These are phyloP conservation scores for Porites australiensis DNA, from an alignment of 64 coral and sea anemone genomes.

Conservation along the genomic window DNA sequence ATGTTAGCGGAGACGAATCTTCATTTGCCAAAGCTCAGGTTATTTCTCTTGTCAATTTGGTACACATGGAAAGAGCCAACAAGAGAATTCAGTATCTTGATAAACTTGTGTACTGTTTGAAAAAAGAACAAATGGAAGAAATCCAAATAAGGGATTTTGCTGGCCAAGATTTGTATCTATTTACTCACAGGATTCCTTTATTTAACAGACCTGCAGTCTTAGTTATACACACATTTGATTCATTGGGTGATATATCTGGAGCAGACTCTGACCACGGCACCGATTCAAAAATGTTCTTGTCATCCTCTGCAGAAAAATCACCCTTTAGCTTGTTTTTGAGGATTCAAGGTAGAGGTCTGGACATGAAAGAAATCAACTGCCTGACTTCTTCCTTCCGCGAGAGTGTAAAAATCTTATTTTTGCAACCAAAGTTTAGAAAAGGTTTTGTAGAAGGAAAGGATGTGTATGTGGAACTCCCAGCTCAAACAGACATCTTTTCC, in stretches of 20 bases:
- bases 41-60: conserved; percentile 1
- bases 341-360: not conserved
- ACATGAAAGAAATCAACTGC: not conserved
- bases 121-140: not conserved
- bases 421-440: conserved; percentile 45
- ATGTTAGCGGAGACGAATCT: not conserved
- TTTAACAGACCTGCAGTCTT: not conserved
- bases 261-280: not conserved
- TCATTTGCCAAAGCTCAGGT: not conserved
- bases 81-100: not conserved
- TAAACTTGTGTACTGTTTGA: not conserved
- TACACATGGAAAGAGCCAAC: not conserved
- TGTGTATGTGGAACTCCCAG: not conserved
- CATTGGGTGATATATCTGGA: too few relatives aligned
- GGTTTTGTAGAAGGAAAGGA: not conserved
- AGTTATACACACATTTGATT: not conserved
- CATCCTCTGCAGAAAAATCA: not conserved
- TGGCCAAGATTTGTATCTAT: not conserved
- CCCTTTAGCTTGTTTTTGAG: not conserved
- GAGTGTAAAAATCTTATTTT: conserved; percentile 16
- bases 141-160: not conserved
- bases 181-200: not conserved
- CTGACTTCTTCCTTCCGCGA: not conserved
- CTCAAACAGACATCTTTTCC: not conserved
- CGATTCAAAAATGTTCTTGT: not conserved